These are phyloP conservation scores for Amphipoea oculea DNA, from an alignment of 2,888 invertebrate species.

Conservation along the genomic window DNA sequence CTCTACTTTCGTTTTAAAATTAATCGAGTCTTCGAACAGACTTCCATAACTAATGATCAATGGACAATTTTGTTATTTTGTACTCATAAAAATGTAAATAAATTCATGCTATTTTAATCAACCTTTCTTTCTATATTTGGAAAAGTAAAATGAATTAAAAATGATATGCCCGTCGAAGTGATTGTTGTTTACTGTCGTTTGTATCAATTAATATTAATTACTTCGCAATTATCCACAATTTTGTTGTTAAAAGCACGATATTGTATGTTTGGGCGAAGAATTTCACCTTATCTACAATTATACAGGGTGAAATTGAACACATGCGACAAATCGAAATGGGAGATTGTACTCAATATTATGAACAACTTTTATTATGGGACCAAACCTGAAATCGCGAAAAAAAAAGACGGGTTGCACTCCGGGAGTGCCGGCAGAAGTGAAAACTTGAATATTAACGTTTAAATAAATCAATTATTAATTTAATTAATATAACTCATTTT, in stretches of 20 bases:
- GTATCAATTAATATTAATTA: slow-evolving; percentile 6
- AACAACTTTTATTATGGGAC: too few relatives aligned
- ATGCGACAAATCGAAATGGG: too few relatives aligned
- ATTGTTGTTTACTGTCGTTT: slow-evolving; percentile 19
- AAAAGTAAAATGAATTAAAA: background rate
- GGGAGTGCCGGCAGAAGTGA: too few relatives aligned
- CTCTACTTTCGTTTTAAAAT: background rate
- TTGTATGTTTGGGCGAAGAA: background rate
- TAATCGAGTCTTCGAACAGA: background rate
- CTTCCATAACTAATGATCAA: background rate
- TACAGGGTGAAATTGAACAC: too few relatives aligned
- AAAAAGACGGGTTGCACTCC: too few relatives aligned
- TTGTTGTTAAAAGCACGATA: background rate
- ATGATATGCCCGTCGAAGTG: background rate
- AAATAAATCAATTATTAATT: too few relatives aligned
- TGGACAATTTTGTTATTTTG: background rate
- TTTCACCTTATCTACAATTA: slow-evolving; percentile 1
- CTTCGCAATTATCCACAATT: slow-evolving; percentile 16
- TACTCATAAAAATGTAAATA: background rate
- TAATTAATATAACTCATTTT: too few relatives aligned
- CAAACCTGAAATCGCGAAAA: too few relatives aligned
- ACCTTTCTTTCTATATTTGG: background rate
- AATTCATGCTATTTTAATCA: background rate
- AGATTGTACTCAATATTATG: too few relatives aligned
- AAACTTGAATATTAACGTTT: too few relatives aligned